These are phyloP conservation scores for Pogonomyrmex californicus DNA, from an alignment of 1,140 invertebrate species.

Conservation along the genomic window DNA sequence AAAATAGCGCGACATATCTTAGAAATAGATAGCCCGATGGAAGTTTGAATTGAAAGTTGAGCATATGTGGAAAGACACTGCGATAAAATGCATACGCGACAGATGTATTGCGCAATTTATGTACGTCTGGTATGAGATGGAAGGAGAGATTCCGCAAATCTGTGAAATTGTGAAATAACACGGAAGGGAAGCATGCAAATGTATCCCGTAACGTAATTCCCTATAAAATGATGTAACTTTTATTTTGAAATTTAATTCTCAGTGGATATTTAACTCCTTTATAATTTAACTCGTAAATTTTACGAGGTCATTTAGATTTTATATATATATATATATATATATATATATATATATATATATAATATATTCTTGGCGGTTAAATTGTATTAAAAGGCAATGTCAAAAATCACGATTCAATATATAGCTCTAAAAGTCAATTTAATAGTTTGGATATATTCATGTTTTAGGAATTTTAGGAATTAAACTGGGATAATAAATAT, in stretches of 20 bases:
- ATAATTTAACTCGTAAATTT: not conserved
- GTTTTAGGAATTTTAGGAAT: no score
- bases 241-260: constrained; percentile 12
- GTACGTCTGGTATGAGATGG: not conserved
- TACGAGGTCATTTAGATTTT: not conserved
- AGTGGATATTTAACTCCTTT: not conserved
- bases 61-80: not conserved
- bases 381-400: not conserved
- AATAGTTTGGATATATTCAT: no score
- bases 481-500: no score
- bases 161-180: constrained; percentile 31
- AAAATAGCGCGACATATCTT: constrained; percentile 14
- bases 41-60: constrained; percentile 27
- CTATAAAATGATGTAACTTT: not conserved
- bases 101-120: constrained; percentile 26
- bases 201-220: not conserved
- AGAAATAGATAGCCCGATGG: not conserved
- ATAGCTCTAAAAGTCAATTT: not conserved
- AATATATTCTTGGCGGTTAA: not conserved
- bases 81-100: constrained; percentile 29
- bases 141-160: not conserved
- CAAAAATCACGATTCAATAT: not conserved
- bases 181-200: not conserved
- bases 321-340: not conserved
- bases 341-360: no score